Evolutionary conservation across 2,888 invertebrate genomes (phyloP).

Genomic region (Nebria brevicollis): DNA sequence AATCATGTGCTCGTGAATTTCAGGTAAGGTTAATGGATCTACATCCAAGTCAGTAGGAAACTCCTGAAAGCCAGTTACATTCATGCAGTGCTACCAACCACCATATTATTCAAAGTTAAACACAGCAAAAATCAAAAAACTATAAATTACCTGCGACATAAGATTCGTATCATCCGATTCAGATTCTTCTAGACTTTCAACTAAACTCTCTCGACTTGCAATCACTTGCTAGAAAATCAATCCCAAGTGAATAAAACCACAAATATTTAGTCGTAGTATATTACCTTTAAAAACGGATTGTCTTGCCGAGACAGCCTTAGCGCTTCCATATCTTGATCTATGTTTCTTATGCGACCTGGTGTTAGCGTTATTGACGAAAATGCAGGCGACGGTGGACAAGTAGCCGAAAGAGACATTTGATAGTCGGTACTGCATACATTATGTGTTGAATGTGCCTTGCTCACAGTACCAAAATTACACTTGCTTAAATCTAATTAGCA

Average conservation of each 20-base stretch:
- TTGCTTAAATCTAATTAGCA: conserved; percentile 35
- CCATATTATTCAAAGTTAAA: conserved; percentile 33
- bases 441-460: conserved; percentile 60
- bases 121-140: conserved; percentile 11
- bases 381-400: conserved; percentile 65
- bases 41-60: conserved; percentile 69
- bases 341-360: conserved; percentile 79
- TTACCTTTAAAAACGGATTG: conserved; percentile 83
- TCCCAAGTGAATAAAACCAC: conserved; percentile 12
- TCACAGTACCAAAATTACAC: conserved; percentile 54
- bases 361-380: conserved; percentile 75
- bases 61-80: conserved; percentile 58
- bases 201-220: conserved; percentile 82
- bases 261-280: conserved; percentile 42
- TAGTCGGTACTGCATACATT: conserved; percentile 62
- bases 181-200: conserved; percentile 77
- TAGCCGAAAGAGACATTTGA: conserved; percentile 59
- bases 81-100: conserved; percentile 48
- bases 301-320: conserved; percentile 83
- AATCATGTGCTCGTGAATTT: conserved; percentile 85
- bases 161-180: conserved; percentile 81
- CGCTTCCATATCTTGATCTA: conserved; percentile 87
- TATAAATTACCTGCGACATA: conserved; percentile 74
- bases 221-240: conserved; percentile 72
- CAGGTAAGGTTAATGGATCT: conserved; percentile 78